Base-by-base conservation (phyloP, 1,140 invertebrate genomes). In the Zaprionus camerounensis region DNA sequence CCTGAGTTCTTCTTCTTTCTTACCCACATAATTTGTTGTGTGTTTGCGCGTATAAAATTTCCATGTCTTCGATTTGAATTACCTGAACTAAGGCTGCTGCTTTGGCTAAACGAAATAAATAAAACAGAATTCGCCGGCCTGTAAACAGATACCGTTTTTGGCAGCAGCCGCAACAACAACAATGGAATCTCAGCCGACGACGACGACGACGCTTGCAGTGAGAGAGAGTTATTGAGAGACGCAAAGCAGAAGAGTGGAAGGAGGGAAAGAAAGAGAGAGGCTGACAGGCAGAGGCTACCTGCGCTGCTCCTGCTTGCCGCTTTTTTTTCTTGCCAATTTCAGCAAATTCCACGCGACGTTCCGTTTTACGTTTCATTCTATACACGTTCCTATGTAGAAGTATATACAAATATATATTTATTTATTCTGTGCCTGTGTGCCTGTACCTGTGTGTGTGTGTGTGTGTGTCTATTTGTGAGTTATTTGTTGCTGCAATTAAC, bases 121-220 rank as follows among this genome's bases (percentile, higher is more conserved):
- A 75, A 65, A 71, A 62, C 70, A 57, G 24, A 73, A 86, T 51
- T 83, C 71, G 75, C 73, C 86, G 77, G 80, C 66, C 85, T 88
- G 84, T 88, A 88, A 88, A 66, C 81, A 84, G 78, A 88, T 90
- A 90, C 85, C 85, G 84, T 90, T 87, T 82, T 71, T 78, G 64
- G 66, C 65, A 58, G 17, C 24, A 46, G 44, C 15, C 41, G n/a
- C 51, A 58, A 11, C 44, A 53, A 58, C 64, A 55, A 9, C 65
- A 68, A 59, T 20, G 56, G 56, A 76, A 65, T 75, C 66, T 69
- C 73, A 53, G 61, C 58, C 67, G 63, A 58, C 76, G 67, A 79
- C 71, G 71, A 53, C 6, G 44, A 24, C 51, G 65, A 58, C 55
- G 55, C 59, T 26, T 80, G 73, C 58, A 68, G 22, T 72, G 68